Percentiles rank a stretch among this genome's conserved stretches.
These are phyloP conservation scores for Agraylea sexmaculata DNA, from an alignment of 1,140 invertebrate species.

Conservation along the genomic window DNA sequence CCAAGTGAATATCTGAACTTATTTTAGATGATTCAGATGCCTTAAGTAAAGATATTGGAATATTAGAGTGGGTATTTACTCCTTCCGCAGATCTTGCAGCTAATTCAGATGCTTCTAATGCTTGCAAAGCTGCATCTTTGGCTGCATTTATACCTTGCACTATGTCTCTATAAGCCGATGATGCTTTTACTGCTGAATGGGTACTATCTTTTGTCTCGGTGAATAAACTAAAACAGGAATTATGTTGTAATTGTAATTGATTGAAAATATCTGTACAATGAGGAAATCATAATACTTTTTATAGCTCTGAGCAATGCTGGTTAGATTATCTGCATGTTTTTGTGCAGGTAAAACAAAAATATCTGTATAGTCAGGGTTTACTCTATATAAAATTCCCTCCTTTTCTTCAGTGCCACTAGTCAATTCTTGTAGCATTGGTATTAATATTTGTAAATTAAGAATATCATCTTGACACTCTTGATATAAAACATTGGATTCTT, in stretches of 20 bases:
- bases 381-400: constrained; percentile 46
- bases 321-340: constrained; percentile 52
- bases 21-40: constrained; percentile 10
- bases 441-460: constrained; percentile 26
- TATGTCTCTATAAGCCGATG: constrained; percentile 72
- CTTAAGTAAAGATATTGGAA: constrained; percentile 4
- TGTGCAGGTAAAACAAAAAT: constrained; percentile 54
- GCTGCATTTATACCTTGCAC: constrained; percentile 53
- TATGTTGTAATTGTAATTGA: constrained; percentile 8
- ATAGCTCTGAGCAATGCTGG: constrained; percentile 47
- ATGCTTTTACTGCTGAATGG: constrained; percentile 60
- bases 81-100: constrained; percentile 32
- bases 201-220: constrained; percentile 53
- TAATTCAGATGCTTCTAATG: constrained; percentile 46
- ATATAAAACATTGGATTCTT: constrained; percentile 9
- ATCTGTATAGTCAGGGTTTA: constrained; percentile 54
- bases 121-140: constrained; percentile 49
- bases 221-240: constrained; percentile 45
- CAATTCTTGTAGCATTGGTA: constrained; percentile 27
- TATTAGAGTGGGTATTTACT: constrained; percentile 4
- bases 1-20: constrained; percentile 9
- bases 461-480: constrained; percentile 25
- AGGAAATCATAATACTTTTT: constrained; percentile 26
- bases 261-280: neutral
- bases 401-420: constrained; percentile 40